Evolutionary conservation across 2,888 invertebrate species (phyloP).

Genomic region (Caenorhabditis angaria): DNA sequence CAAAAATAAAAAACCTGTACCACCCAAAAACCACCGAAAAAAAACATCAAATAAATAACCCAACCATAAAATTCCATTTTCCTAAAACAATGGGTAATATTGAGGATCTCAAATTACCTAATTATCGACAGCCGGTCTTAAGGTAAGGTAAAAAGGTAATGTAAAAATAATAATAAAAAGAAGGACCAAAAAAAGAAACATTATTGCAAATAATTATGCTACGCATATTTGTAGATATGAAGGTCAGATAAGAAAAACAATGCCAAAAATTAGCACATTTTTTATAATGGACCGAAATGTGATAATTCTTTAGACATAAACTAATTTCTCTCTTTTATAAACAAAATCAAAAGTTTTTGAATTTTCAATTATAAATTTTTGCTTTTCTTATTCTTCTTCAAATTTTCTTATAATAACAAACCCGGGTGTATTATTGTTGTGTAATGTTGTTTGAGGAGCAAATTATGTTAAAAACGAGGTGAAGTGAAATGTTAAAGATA

Average conservation of each 20-base stretch:
- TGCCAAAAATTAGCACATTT: neutral
- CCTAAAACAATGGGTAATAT: slow-evolving; percentile 23
- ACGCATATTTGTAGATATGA: neutral
- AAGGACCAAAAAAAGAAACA: neutral
- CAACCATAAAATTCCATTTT: slow-evolving; percentile 32
- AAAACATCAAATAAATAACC: slow-evolving; percentile 5
- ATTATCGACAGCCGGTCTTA: slow-evolving; percentile 8
- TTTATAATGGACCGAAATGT: neutral
- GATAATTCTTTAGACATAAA: neutral
- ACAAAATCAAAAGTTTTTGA: neutral
- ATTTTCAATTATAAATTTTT: neutral
- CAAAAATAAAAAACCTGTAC: neutral
- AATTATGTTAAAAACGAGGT: slow-evolving; percentile 37
- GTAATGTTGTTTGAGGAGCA: slow-evolving; percentile 18
- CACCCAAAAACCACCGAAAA: slow-evolving; percentile 9
- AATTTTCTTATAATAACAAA: slow-evolving; percentile 3
- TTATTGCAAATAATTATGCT: neutral
- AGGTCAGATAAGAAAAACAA: neutral
- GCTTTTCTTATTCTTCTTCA: neutral
- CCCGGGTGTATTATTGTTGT: neutral
- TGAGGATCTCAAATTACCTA: slow-evolving; percentile 6
- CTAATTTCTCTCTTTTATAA: neutral
- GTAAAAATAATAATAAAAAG: neutral
- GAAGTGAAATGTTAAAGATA: slow-evolving; percentile 41
- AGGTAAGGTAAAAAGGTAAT: slow-evolving; percentile 31